Evolutionary conservation across 1,140 invertebrate species (phyloP), one percentile per base, ranked within the genome.

Genomic region (Drosophila hydei): DNA sequence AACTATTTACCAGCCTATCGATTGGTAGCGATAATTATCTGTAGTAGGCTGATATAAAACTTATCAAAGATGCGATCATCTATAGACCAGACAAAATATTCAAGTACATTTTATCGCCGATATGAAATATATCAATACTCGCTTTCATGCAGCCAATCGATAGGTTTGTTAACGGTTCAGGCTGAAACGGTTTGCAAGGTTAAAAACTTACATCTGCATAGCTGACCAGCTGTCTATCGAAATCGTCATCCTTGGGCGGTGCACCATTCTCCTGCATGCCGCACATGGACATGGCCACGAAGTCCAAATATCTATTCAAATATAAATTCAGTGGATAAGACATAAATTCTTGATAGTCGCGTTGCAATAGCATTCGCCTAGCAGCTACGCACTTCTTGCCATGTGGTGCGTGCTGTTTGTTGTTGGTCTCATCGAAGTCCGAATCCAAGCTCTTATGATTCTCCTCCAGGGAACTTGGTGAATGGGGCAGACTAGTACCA

Each of bases 401-500:
- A 51, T 94, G 21, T 18, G 38, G 94, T 18, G 19, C 18, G 42
- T 94, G 92, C 33, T 94, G 92, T 79, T 95, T 95, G 21, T 33
- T 33, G 11, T 33, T 11, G 30, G 92, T 90, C 77, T 97, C 96
- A 56, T 97, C 96, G 84, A 95, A 96, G 81, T 97, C 96, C 38
- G 96, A 97, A 91, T 97, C 96, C 4, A 96, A 80, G 3, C 94
- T 95, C 76, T 95, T 95, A 12, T 94, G 93, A 14, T 96, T 96
- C 45, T 88, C 81, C 83, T 97, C 97, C 75, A 91, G 76, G 56
- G 97, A 97, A 75, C 96, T 96, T 4, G 98, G 98, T 48, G 97
- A 98, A 84, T 98, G 97, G 1, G 98, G 97, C 55, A 99, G 92
- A 23, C 97, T 99, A 8, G 97, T 95, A 5, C 98, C 98, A 90